Evolutionary conservation across 2,888 invertebrate genomes (phyloP).

Genomic region (Ophion obscuratus): DNA sequence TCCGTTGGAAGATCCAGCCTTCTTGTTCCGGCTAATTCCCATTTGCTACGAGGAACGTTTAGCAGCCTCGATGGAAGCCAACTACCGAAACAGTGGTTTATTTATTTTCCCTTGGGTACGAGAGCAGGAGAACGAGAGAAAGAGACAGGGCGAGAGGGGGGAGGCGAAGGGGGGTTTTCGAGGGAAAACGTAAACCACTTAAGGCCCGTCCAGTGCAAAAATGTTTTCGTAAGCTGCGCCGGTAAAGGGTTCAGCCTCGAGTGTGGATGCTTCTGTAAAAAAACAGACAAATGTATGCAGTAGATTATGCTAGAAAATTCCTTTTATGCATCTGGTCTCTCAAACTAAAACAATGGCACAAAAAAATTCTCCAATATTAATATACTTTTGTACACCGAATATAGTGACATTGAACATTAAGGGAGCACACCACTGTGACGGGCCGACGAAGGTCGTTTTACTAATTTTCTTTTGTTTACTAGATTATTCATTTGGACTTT

Average conservation of each 20-base stretch:
- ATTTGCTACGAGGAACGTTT: conserved; percentile 64
- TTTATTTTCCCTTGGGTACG: conserved; percentile 67
- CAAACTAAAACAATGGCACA: background rate
- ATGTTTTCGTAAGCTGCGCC: conserved; percentile 63
- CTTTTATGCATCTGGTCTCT: background rate
- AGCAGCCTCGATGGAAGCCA: conserved; percentile 61
- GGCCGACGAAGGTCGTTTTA: too few species aligned
- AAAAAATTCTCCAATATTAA: background rate
- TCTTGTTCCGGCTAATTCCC: conserved; percentile 78
- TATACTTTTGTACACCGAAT: background rate
- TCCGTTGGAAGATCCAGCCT: conserved; percentile 69
- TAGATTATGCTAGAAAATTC: conserved; percentile 13
- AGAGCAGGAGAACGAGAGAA: conserved; percentile 48
- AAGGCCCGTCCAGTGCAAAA: conserved; percentile 60
- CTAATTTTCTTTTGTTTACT: too few species aligned
- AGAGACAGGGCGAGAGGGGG: conserved; percentile 48
- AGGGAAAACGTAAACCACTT: conserved; percentile 59
- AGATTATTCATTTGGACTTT: too few species aligned
- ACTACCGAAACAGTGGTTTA: conserved; percentile 68
- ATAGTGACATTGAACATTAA: background rate
- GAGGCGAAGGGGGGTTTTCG: conserved; percentile 54
- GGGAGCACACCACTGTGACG: too few species aligned
- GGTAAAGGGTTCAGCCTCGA: conserved; percentile 49
- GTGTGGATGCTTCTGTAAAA: conserved; percentile 64
- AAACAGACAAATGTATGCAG: conserved; percentile 48